Conservation (phyloP, 2,113 vertebrate species). For the Xyrauchen texanus region DNA sequence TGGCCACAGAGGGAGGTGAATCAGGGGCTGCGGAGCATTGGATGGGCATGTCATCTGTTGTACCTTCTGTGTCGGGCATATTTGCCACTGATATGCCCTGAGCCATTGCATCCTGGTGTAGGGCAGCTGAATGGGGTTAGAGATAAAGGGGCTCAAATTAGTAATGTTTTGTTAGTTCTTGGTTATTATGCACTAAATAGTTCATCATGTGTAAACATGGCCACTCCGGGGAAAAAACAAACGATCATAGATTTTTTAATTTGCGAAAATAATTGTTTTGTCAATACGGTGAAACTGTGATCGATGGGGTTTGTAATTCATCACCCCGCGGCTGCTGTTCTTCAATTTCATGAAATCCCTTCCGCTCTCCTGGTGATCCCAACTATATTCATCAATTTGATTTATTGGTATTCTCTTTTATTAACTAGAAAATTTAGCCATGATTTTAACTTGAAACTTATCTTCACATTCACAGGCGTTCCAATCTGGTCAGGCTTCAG, state of each 20-base stretch:
- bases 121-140: slow-evolving; percentile 86
- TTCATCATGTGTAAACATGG: slow-evolving; percentile 16
- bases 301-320: slow-evolving; percentile 1
- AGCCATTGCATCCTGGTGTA: slow-evolving; percentile 94
- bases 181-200: slow-evolving; percentile 11
- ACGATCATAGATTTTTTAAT: slow-evolving; percentile 35
- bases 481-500: neutral
- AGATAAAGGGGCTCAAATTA: slow-evolving; percentile 70
- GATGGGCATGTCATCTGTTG: slow-evolving; percentile 64
- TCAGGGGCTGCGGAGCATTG: slow-evolving; percentile 8
- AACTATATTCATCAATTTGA: slow-evolving; percentile 70
- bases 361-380: slow-evolving; percentile 58
- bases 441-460: neutral
- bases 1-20: slow-evolving; percentile 16
- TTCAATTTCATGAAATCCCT: slow-evolving; percentile 60
- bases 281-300: slow-evolving; percentile 27
- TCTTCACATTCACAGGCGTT: neutral
- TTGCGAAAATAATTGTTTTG: slow-evolving; percentile 28
- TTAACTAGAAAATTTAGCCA: slow-evolving; percentile 57
- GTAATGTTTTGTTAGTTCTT: slow-evolving; percentile 44
- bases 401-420: slow-evolving; percentile 70
- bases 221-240: neutral
- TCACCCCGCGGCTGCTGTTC: slow-evolving; percentile 3
- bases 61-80: slow-evolving; percentile 97
- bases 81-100: slow-evolving; percentile 93